Conservation (phyloP, 2,888 invertebrate species). For the Thysanoteuthis rhombus region DNA sequence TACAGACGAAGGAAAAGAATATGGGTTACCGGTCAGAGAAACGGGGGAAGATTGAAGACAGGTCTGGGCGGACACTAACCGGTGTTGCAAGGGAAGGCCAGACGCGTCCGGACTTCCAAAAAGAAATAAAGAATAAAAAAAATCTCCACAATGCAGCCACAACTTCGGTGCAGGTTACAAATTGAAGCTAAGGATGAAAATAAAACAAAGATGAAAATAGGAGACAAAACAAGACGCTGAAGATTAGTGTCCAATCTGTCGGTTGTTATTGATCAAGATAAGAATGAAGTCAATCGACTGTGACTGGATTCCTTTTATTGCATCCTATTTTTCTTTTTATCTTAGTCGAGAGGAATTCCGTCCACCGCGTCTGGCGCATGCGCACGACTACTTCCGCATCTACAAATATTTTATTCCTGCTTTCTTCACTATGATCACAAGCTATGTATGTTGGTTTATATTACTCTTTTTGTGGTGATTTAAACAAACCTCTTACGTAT, state of each 20-base stretch:
- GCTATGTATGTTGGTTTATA: no score
- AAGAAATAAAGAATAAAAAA: background rate
- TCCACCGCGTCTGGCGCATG: background rate
- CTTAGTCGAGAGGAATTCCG: background rate
- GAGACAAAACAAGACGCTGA: background rate
- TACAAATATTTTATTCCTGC: background rate
- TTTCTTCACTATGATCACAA: no score
- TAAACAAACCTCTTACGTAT: no score
- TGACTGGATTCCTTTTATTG: background rate
- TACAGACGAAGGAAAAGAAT: no score
- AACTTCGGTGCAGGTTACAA: background rate
- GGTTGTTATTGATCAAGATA: background rate
- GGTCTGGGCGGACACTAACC: no score
- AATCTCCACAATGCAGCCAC: background rate
- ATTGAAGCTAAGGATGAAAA: background rate
- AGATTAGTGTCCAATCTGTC: background rate
- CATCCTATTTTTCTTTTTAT: background rate
- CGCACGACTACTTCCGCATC: background rate
- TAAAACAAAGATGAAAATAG: background rate
- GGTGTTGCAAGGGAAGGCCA: no score
- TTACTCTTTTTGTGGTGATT: no score
- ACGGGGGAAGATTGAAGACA: no score
- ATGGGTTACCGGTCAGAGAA: no score
- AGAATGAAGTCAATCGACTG: background rate
- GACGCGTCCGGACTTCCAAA: no score